Percentiles rank a stretch among this genome's conserved stretches.
Evolutionary conservation across 2,113 vertebrate species (phyloP).

Genomic region (Cariama cristata): DNA sequence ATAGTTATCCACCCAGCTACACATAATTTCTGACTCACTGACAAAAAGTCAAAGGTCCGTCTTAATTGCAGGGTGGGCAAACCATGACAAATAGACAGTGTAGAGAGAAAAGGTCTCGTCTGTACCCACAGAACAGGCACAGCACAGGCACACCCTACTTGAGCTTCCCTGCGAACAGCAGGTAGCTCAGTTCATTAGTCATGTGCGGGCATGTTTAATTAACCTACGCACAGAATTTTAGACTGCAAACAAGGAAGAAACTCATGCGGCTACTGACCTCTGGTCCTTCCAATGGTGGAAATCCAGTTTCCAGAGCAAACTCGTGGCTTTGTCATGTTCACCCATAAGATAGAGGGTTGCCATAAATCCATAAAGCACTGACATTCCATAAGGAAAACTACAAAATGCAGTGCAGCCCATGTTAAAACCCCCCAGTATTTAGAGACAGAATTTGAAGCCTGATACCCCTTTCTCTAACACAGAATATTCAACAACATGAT

Average conservation of each 20-base stretch:
- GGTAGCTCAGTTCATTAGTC: neutral
- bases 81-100: neutral
- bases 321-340: neutral
- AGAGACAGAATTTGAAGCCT: neutral
- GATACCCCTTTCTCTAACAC: neutral
- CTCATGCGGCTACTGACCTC: neutral
- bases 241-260: neutral
- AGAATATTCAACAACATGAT: neutral
- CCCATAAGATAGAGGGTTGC: neutral
- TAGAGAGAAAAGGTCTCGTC: neutral
- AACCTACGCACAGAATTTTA: neutral
- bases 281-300: neutral
- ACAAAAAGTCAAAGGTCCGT: neutral
- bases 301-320: neutral
- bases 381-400: neutral
- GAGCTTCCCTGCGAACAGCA: neutral
- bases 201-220: fast-evolving
- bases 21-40: neutral
- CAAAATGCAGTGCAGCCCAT: neutral
- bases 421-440: neutral
- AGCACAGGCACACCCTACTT: neutral
- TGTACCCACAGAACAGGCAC: neutral
- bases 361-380: neutral
- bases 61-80: neutral
- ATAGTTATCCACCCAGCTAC: neutral